Evolutionary conservation across 2,797 vertebrate species (phyloP).

Genomic region (Neomorphus geoffroyi): DNA sequence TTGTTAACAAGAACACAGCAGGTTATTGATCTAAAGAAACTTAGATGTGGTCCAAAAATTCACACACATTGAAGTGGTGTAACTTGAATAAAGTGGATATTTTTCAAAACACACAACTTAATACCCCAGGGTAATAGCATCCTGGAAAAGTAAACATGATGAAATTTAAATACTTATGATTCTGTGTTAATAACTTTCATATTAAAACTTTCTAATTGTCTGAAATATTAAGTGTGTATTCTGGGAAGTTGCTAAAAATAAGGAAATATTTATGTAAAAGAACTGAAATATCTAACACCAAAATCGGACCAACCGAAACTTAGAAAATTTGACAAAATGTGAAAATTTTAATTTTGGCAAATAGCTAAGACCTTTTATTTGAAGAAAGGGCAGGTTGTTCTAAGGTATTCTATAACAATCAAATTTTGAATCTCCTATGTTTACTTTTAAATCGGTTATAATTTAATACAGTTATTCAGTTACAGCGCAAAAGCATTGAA

Average conservation of each 20-base stretch:
- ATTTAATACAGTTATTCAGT: not conserved
- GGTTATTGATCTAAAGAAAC: not conserved
- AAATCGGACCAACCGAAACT: not conserved
- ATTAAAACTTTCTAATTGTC: not conserved
- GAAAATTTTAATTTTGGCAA: not conserved
- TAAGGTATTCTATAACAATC: not conserved
- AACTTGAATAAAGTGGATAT: not conserved
- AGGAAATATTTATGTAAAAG: not conserved
- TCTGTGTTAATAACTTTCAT: not conserved
- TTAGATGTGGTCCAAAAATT: not conserved
- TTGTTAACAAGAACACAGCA: not conserved
- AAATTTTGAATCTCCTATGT: not conserved
- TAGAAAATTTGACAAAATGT: not conserved
- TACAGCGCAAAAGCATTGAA: not conserved
- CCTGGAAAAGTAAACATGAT: not conserved
- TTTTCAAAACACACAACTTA: not conserved
- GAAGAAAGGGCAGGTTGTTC: not conserved
- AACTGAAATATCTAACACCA: not conserved
- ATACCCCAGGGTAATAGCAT: not conserved
- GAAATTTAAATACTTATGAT: not conserved
- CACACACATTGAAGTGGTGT: not conserved
- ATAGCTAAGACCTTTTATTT: not conserved
- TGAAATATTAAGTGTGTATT: not conserved
- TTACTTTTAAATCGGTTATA: not conserved
- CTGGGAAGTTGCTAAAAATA: not conserved